Percentiles rank a stretch among this genome's conserved stretches.
phyloP scores from a whole-genome alignment of 2,888 invertebrate species.

The Eristalis arbustorum region DNA sequence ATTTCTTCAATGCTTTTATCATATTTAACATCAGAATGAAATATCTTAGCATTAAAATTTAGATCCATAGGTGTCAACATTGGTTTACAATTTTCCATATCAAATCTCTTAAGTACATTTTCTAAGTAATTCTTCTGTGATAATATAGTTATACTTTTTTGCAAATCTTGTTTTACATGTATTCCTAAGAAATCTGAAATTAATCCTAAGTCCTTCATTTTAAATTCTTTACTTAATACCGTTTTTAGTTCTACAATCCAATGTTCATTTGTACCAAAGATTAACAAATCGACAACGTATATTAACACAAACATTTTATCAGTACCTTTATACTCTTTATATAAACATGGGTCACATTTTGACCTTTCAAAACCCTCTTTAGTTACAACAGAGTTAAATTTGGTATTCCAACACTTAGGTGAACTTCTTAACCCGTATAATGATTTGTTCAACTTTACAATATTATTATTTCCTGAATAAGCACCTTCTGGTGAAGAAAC shows the following conservation, averaged over 20 bases:
- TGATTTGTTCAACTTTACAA: not conserved
- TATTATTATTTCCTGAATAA: not conserved
- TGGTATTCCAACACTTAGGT: not conserved
- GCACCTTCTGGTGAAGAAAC: not conserved
- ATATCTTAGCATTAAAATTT: constrained; percentile 1
- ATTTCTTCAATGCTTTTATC: constrained; percentile 1
- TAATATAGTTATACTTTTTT: not conserved
- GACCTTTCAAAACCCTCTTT: not conserved
- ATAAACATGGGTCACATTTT: constrained; percentile 3
- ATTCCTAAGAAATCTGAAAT: constrained; percentile 29
- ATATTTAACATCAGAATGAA: not conserved
- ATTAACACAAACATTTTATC: constrained; percentile 3
- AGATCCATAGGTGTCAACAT: constrained; percentile 32
- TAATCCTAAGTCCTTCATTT: not conserved
- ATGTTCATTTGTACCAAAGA: constrained; percentile 7
- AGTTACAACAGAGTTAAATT: not conserved
- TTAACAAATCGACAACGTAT: constrained; percentile 21
- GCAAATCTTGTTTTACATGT: constrained; percentile 15
- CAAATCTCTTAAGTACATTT: constrained; percentile 40
- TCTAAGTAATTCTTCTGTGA: constrained; percentile 29
- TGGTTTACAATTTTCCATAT: constrained; percentile 34
- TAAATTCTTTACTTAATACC: constrained; percentile 8
- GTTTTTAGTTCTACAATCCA: not conserved
- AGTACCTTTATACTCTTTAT: not conserved
- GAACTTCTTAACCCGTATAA: not conserved